Evolutionary conservation across 2,113 vertebrate genomes (phyloP).

Genomic region (Hippoglossus stenolepis): DNA sequence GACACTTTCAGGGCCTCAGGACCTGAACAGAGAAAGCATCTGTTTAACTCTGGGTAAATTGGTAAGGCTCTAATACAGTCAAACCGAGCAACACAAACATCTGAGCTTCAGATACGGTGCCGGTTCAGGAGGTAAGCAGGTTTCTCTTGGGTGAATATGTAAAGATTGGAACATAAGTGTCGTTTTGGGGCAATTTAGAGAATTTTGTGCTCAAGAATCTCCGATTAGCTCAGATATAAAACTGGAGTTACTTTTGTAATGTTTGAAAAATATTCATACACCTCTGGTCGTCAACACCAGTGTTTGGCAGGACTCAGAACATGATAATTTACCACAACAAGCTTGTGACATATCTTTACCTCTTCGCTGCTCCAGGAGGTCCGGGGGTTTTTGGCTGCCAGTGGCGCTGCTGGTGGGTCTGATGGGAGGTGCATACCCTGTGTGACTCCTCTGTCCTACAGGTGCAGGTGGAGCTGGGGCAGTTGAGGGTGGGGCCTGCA

Average conservation of each 20-base stretch:
- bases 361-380: slow-evolving; percentile 90
- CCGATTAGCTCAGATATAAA: too few relatives aligned
- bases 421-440: slow-evolving; percentile 66
- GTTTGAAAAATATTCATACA: neutral
- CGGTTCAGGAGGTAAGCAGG: too few relatives aligned
- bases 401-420: slow-evolving; percentile 79
- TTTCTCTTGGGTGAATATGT: too few relatives aligned
- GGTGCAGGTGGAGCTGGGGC: slow-evolving; percentile 77
- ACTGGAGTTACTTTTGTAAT: neutral
- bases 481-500: slow-evolving; percentile 84
- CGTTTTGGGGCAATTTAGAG: too few relatives aligned
- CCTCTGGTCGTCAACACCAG: neutral
- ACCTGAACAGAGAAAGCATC: slow-evolving; percentile 66
- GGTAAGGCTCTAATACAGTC: neutral
- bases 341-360: slow-evolving; percentile 72
- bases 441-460: slow-evolving; percentile 87
- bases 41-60: neutral
- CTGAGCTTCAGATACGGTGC: too few relatives aligned
- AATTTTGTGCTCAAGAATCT: too few relatives aligned
- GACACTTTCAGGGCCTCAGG: slow-evolving; percentile 87
- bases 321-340: neutral
- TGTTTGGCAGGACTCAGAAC: neutral
- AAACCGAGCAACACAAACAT: too few relatives aligned
- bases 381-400: slow-evolving; percentile 87
- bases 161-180: too few relatives aligned